These are phyloP conservation scores for Phoenoteleia sp. DNA, from an alignment of 2,888 invertebrate species.

Conservation along the genomic window DNA sequence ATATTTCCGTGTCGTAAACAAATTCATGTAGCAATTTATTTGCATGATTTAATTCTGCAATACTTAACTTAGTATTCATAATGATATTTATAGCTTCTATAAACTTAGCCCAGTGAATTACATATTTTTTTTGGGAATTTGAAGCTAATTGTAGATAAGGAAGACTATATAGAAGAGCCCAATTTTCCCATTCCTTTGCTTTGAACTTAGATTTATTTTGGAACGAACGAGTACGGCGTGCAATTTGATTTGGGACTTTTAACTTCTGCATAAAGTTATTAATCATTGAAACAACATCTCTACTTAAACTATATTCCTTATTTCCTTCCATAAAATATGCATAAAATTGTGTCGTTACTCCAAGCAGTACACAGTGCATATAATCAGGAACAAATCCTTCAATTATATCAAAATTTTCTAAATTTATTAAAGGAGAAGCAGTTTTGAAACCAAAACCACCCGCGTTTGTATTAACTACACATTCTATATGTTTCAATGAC, in stretches of 20 bases:
- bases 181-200: neutral
- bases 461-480: neutral
- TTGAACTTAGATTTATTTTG: neutral
- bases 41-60: neutral
- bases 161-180: slow-evolving; percentile 16
- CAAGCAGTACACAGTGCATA: slow-evolving; percentile 50
- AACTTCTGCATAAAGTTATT: slow-evolving; percentile 4
- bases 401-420: slow-evolving; percentile 61
- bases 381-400: slow-evolving; percentile 44
- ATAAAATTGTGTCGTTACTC: slow-evolving; percentile 35
- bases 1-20: neutral
- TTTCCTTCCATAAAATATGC: neutral
- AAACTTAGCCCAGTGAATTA: neutral
- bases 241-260: slow-evolving; percentile 4
- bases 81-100: neutral
- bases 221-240: slow-evolving; percentile 10
- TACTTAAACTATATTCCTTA: neutral
- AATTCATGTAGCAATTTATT: neutral
- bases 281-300: neutral
- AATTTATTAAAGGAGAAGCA: no score
- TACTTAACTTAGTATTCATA: neutral
- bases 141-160: slow-evolving; percentile 12
- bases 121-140: neutral
- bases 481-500: neutral
- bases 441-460: no score